Conservation (phyloP, 2,888 invertebrate species). For the Mystacides longicornis region DNA sequence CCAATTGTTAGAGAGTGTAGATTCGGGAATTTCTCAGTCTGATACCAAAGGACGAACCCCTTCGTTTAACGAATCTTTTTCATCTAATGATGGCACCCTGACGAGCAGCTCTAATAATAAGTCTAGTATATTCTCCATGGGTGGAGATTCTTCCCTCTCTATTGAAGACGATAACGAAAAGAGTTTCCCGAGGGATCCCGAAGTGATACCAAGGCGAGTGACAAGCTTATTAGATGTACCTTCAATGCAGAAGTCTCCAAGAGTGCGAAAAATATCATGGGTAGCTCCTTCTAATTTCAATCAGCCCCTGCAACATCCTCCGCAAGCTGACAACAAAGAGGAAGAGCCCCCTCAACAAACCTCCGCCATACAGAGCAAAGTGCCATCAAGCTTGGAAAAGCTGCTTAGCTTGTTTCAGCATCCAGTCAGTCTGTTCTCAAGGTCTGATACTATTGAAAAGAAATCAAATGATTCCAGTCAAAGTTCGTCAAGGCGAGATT, state of each 20-base stretch:
- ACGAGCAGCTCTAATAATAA: constrained; percentile 41
- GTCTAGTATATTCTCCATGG: constrained; percentile 21
- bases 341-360: constrained; percentile 29
- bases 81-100: constrained; percentile 47
- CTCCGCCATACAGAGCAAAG: neutral
- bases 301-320: constrained; percentile 22
- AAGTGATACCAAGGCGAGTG: constrained; percentile 37
- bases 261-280: constrained; percentile 52
- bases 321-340: constrained; percentile 30
- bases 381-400: constrained; percentile 51
- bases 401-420: constrained; percentile 58
- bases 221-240: constrained; percentile 44
- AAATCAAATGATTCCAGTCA: constrained; percentile 7
- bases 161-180: constrained; percentile 27
- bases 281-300: constrained; percentile 41
- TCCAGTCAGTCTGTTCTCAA: constrained; percentile 54
- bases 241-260: constrained; percentile 30
- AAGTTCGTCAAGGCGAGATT: constrained; percentile 17
- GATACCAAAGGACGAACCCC: constrained; percentile 36
- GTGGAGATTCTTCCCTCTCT: constrained; percentile 14
- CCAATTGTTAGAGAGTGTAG: constrained; percentile 43
- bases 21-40: constrained; percentile 46
- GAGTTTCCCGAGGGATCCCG: constrained; percentile 33
- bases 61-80: constrained; percentile 36
- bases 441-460: constrained; percentile 36